Conservation (phyloP, 2,888 invertebrate genomes). For the Tetrapedia diversipes region DNA sequence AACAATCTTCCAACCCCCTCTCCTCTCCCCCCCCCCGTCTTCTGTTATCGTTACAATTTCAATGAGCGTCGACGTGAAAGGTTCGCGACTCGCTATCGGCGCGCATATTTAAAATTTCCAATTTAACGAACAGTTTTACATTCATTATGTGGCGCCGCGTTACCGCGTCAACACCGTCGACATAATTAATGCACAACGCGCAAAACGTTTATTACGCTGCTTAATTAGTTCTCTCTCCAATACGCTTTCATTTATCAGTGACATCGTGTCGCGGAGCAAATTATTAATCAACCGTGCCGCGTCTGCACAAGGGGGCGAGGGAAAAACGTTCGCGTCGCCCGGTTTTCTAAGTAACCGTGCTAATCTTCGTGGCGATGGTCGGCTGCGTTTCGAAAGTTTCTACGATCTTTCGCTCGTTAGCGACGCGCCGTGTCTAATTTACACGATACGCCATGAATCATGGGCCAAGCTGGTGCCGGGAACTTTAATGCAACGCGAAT, state of each 20-base stretch:
- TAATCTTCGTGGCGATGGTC: slow-evolving; percentile 12
- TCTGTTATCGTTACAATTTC: neutral
- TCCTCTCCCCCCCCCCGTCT: neutral
- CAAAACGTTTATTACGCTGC: slow-evolving; percentile 53
- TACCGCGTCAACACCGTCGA: slow-evolving; percentile 40
- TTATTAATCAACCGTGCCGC: slow-evolving; percentile 39
- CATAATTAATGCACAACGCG: slow-evolving; percentile 47
- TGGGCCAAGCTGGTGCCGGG: slow-evolving; percentile 31
- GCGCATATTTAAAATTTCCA: slow-evolving; percentile 29
- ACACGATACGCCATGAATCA: slow-evolving; percentile 55
- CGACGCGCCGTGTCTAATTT: slow-evolving; percentile 45
- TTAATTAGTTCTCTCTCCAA: slow-evolving; percentile 51
- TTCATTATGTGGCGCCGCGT: slow-evolving; percentile 38
- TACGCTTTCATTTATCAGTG: slow-evolving; percentile 50
- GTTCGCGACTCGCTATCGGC: slow-evolving; percentile 17
- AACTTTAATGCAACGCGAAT: slow-evolving; percentile 42
- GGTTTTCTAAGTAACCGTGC: slow-evolving; percentile 28
- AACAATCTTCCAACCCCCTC: neutral
- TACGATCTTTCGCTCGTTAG: slow-evolving; percentile 56
- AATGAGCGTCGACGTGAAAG: slow-evolving; percentile 6
- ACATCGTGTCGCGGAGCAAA: slow-evolving; percentile 29
- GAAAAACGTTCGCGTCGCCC: slow-evolving; percentile 39
- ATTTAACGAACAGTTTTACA: slow-evolving; percentile 44
- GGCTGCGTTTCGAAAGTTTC: slow-evolving; percentile 35
- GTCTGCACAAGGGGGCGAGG: neutral